phyloP scores from a whole-genome alignment of 2,797 vertebrate genomes.

The Masticophis lateralis region DNA sequence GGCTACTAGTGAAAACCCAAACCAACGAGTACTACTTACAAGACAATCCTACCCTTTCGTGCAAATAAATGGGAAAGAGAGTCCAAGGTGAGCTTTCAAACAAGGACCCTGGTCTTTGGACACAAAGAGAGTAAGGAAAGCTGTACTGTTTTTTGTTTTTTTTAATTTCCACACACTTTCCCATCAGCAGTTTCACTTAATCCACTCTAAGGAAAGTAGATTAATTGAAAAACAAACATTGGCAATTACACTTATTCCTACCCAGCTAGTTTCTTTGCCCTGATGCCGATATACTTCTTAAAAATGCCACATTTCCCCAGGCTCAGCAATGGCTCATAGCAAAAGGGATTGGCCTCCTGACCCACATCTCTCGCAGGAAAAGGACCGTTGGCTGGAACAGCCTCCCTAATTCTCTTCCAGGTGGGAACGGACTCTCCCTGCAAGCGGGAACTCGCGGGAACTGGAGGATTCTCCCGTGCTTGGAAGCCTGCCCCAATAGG shows the following conservation, averaged over 20 bases:
- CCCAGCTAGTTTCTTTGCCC: neutral
- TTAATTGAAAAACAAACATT: neutral
- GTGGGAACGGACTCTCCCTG: conserved; percentile 22
- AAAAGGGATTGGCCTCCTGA: conserved; percentile 12
- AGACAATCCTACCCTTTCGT: neutral
- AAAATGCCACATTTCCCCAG: neutral
- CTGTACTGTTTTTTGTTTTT: neutral
- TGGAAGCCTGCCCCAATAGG: neutral
- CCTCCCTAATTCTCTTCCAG: conserved; percentile 29
- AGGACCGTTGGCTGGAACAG: neutral
- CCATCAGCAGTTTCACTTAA: neutral
- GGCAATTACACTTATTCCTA: neutral
- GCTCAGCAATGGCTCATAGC: accelerated
- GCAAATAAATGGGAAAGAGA: neutral
- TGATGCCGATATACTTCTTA: neutral
- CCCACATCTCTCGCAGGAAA: conserved; percentile 30
- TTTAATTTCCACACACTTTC: neutral
- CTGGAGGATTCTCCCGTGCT: neutral
- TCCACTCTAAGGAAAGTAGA: neutral
- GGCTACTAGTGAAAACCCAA: neutral
- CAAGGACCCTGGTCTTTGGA: neutral
- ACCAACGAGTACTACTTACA: too few species aligned
- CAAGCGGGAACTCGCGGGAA: neutral
- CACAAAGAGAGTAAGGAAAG: neutral
- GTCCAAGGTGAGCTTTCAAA: too few species aligned